Evolutionary conservation across 2,113 vertebrate genomes (phyloP).

Genomic region (Clarias batrachus): DNA sequence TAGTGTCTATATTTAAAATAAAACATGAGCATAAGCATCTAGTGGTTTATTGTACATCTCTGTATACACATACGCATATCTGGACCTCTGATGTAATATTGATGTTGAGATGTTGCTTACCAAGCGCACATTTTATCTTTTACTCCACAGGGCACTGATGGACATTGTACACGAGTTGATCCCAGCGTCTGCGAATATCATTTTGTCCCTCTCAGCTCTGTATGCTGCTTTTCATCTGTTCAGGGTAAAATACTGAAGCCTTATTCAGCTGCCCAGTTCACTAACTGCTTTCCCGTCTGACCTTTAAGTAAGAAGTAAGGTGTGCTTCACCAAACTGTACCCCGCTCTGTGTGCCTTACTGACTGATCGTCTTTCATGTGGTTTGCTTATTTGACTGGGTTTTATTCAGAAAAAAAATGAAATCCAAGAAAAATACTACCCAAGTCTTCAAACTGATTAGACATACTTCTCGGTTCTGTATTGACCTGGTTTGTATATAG

Average conservation of each 20-base stretch:
- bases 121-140: neutral
- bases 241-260: constrained; percentile 60
- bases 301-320: neutral
- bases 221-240: constrained; percentile 64
- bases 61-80: neutral
- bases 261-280: neutral
- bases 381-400: neutral
- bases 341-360: neutral
- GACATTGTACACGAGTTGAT: constrained; percentile 44
- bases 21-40: neutral
- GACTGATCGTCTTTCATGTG: neutral
- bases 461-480: neutral
- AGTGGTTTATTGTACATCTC: no score
- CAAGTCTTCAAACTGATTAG: neutral
- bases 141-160: constrained; percentile 19
- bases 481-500: neutral
- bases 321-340: neutral
- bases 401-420: neutral
- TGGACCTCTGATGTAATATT: neutral
- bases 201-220: constrained; percentile 60
- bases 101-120: neutral
- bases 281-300: neutral
- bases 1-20: neutral
- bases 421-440: neutral
- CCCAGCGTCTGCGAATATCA: constrained; percentile 53